Evolutionary conservation across 2,113 vertebrate genomes (phyloP).

Genomic region (Sebastes fasciatus): DNA sequence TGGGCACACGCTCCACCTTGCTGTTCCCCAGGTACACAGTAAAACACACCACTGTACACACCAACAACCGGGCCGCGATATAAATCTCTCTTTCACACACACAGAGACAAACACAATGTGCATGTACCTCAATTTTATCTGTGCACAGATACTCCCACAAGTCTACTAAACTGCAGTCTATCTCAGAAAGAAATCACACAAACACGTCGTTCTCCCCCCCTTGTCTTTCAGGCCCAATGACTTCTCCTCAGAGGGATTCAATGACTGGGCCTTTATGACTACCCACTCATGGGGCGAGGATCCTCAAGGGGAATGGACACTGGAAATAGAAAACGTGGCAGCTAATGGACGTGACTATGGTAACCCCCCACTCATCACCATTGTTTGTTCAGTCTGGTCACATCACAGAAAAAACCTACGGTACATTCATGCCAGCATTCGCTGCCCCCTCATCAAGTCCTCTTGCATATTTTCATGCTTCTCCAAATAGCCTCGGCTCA

Average conservation of each 20-base stretch:
- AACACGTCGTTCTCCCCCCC: not conserved
- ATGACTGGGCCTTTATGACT: constrained; percentile 98
- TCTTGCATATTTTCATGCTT: constrained; percentile 31
- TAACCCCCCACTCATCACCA: constrained; percentile 71
- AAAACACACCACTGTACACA: constrained; percentile 38
- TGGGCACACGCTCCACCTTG: constrained; percentile 94
- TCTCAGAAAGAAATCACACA: not conserved
- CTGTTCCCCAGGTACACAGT: constrained; percentile 90
- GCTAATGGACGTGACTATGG: constrained; percentile 91
- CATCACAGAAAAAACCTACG: constrained; percentile 20
- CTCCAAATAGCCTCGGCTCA: constrained; percentile 34
- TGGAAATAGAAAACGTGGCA: constrained; percentile 93
- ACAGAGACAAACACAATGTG: constrained; percentile 2
- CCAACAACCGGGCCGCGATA: not conserved
- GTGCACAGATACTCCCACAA: constrained; percentile 14
- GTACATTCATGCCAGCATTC: constrained; percentile 11
- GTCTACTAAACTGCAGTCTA: constrained; percentile 6
- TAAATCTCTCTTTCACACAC: constrained; percentile 22
- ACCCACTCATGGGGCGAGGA: constrained; percentile 97
- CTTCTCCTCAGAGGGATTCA: constrained; percentile 94
- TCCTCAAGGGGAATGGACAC: constrained; percentile 92
- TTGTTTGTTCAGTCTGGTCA: constrained; percentile 23
- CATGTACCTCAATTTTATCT: constrained; percentile 1
- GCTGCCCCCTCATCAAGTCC: constrained; percentile 21
- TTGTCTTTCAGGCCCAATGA: constrained; percentile 88